Evolutionary conservation across 2,888 invertebrate genomes (phyloP), one percentile per base, ranked within the genome.

Genomic region (Drosophila anceps): DNA sequence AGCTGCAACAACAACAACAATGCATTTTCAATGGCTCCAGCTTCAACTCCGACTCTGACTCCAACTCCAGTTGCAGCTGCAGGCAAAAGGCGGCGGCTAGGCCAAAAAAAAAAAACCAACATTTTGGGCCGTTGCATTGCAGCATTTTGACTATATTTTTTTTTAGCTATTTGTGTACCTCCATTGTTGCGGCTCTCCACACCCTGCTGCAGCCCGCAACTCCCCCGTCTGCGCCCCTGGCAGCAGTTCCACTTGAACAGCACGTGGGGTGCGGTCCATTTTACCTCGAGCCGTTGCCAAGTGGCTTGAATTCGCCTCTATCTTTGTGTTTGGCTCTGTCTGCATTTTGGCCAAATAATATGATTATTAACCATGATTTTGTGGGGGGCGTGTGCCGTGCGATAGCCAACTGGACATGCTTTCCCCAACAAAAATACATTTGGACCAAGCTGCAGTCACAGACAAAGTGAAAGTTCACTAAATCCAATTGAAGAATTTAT

Each of bases 221-320:
- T 12, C 4, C 13, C 8, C 43, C n/a, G 35, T 3, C 1, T 18
- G 55, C 50, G 29, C 50, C 31, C 1, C 50, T 50, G 33, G 50
- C 50, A 33, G 18, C 39, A 54, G 48, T 58, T 58, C 61, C 64
- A 73, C 39, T 62, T 55, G 33, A 78, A 53, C 50, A 78, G 74
- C 87, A 84, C 84, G 82, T 89, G 88, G 88, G 89, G 88, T 77
- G 90, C 89, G 90, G 84, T 86, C 37, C 37, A 24, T 44, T 44
- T 63, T 57, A 18, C 15, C 39, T 55, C 63, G 61, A 33, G 84
- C 78, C 87, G 33, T 78, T 81, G 68, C 73, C 88, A 81, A 66
- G 54, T 66, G 63, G 43, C 37, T 37, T 37, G 20, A 35, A 39
- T 41, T 51, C 27, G 27, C 35, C 54, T 53, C 33, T 53, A 53